Evolutionary conservation across 2,797 vertebrate genomes (phyloP), one percentile per base, ranked within the genome.

Genomic region (Falco cherrug): DNA sequence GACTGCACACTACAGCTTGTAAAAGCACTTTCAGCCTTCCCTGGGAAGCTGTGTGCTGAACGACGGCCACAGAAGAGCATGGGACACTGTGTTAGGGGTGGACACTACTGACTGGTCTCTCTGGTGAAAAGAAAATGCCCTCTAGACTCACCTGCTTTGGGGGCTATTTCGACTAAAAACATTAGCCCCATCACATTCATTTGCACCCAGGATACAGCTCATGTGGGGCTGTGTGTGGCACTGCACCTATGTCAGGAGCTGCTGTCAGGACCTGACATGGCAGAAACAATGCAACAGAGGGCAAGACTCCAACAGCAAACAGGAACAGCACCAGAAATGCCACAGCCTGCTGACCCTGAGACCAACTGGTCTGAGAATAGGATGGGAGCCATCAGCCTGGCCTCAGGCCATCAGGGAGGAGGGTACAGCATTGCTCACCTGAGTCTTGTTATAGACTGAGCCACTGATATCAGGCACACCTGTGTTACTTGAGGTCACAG

Each of bases 401-500:
- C 56, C 65, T 70, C 9, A 28, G 47, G 54, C 65, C 28, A 26
- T 6, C 16, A 13, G 13, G 47, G 26, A 78, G 22, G 29, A 76
- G 17, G 18, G 39, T 70, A 65, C 78, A 77, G 31, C 7, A 0
- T 8, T 56, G 50, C 97, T 98, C 96, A 99, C 99, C 99, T 99
- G 99, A 96, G 99, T 99, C 98, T 99, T 99, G 97, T 98, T 99
- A 98, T 99, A 99, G 98, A 99, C 99, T 93, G 99, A 99, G 98
- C 98, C 99, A 87, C 98, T 99, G 98, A 99, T 99, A 96, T 99
- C 99, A 96, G 99, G 99, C 89, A 99, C 98, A 77, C 99, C 99
- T 35, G 99, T 98, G 98, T 99, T 99, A 97, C 98, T 99, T 95
- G 99, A 99, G 71, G 99, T 99, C 98, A 99, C 99, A 9, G 99